Conservation (phyloP, 2,888 invertebrate species). For the Quadroppia sp. region DNA sequence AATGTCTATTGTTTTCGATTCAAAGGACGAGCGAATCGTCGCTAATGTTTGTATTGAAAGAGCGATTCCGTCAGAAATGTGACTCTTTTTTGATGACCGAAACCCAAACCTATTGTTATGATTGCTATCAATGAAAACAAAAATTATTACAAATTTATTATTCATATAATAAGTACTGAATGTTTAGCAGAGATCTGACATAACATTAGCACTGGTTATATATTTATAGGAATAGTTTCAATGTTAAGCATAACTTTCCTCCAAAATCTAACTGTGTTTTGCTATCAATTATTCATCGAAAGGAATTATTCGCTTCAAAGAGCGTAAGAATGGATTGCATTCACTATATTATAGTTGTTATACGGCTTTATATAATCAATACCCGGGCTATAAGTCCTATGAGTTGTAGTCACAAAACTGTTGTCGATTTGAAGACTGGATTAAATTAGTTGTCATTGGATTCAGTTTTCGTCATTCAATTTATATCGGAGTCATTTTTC, state of each 20-base stretch:
- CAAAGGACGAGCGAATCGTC: conserved; percentile 16
- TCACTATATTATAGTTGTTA: conserved; percentile 4
- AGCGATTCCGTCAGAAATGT: neutral
- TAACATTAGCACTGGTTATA: neutral
- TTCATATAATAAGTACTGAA: neutral
- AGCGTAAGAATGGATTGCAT: conserved; percentile 24
- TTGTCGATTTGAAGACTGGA: conserved; percentile 1
- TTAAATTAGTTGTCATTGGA: conserved; percentile 23
- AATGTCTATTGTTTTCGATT: conserved; percentile 26
- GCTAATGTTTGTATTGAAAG: neutral
- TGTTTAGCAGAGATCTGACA: neutral
- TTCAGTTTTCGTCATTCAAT: neutral
- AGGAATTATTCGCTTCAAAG: conserved; percentile 26
- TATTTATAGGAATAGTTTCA: neutral
- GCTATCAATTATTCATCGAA: conserved; percentile 38
- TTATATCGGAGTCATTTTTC: conserved; percentile 9
- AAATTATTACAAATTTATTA: neutral
- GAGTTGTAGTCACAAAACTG: conserved; percentile 25
- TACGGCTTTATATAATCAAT: neutral
- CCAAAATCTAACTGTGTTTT: conserved; percentile 8
- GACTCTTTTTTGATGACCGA: neutral
- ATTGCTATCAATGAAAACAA: neutral
- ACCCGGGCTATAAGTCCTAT: neutral
- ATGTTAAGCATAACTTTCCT: neutral
- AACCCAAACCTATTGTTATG: too few relatives aligned